Evolutionary conservation across 2,113 vertebrate species (phyloP), one percentile per base, ranked within the genome.

Genomic region (Oryzias melastigma): DNA sequence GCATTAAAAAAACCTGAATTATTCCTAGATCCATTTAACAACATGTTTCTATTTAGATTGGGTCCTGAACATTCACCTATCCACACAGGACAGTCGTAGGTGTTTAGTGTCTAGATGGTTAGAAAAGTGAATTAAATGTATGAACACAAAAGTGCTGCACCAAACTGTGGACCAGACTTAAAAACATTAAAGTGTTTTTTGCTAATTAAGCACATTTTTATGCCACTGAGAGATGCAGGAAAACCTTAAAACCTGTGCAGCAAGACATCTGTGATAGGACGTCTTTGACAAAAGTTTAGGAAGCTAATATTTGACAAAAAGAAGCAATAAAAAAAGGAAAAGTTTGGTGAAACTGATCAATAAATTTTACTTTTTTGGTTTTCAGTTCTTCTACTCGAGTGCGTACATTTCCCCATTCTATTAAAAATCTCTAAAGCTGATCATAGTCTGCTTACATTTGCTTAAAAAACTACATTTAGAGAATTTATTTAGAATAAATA

Each of bases 1-100:
- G 58, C 18, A 43, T 27, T 58, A 24, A 25, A 1, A 25, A 25
- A 25, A 25, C 25, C 18, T 57, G 52, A 5, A 42, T 41, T 68
- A 25, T 52, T 60, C 16, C n/a, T 4, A 46, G 19, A 10, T 64
- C 65, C 46, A 45, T 58, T 56, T n/a, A 54, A 68, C 10, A 58
- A 43, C 7, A 12, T 12, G 22, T 17, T 58, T 48, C 25, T 18
- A 44, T n/a, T 47, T 20, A 19, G 35, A 13, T 22, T 54, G 20
- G 44, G 25, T 49, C 7, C 16, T 16, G 54, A 24, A 42, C 12
- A 22, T 24, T 4, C 42, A 18, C 35, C 45, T 41, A 18, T 53
- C 44, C 17, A n/a, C 16, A 40, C 46, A 27, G 45, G 52, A 62
- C 57, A 63, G 43, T 43, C 5, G 46, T 47, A 49, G n/a, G 29